Base-by-base conservation (phyloP, 2,797 vertebrate genomes). In the Helarctos malayanus region DNA sequence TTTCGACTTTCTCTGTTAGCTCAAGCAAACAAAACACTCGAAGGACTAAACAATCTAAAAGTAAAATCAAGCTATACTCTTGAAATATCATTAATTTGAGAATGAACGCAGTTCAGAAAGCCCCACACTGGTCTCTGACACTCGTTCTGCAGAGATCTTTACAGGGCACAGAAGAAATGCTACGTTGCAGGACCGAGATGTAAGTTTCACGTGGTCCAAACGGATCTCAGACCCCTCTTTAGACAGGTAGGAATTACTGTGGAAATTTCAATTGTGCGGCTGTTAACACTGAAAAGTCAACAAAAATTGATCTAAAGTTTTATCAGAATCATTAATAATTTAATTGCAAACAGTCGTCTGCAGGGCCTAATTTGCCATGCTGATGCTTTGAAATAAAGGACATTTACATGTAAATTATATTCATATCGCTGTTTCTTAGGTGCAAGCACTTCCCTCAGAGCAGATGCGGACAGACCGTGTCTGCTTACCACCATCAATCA, bases 331-430 rank as follows among this genome's bases (percentile, higher is more conserved):
- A 99, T 99, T 99, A 99, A 99, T 99, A 99, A 99, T 99, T 99
- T 99, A 99, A 99, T 99, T 99, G 99, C 99, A 99, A 99, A 99
- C 98, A 98, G 98, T 96, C 98, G 98, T 99, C 99, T 99, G 98
- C 98, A 99, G 99, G 99, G 99, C 98, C 98, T 99, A 98, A 99
- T 99, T 99, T 99, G 98, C 97, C 98, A 98, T 98, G 98, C 97
- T 97, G 98, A 98, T 98, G 98, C 96, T 98, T 97, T 68, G 92
- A 98, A 98, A 98, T 98, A 99, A 99, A 99, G 98, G 98, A 98
- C 99, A 99, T 99, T 99, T 99, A 99, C 99, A 99, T 99, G 99
- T 99, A 99, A 99, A 99, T 99, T 97, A 99, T 99, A 99, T 98
- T 99, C 98, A 99, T 99, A 99, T 99, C 99, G 99, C 98, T 98